Percentiles rank a stretch among this genome's conserved stretches.
phyloP scores from a whole-genome alignment of 2,113 vertebrate species.

The Ursus arctos region DNA sequence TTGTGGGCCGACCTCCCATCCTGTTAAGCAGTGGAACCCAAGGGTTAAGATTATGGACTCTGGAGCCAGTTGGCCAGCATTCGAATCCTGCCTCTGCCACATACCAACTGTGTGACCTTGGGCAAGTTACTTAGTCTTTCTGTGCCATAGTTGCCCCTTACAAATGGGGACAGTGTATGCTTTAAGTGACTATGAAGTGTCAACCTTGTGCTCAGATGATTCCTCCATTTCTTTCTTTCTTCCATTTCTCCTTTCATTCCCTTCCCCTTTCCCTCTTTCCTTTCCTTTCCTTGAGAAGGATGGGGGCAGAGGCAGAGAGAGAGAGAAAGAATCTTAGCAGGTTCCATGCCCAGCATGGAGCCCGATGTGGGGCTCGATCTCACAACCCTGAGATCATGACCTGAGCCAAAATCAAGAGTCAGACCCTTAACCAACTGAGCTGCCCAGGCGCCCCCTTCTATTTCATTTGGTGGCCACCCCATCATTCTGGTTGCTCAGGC shows the following conservation, averaged over 20 bases:
- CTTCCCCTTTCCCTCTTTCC: too few species aligned
- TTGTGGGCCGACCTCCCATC: not conserved
- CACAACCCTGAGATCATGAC: not conserved
- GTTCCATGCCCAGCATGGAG: not conserved
- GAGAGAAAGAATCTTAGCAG: not conserved
- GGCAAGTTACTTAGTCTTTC: not conserved
- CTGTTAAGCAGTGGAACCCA: not conserved
- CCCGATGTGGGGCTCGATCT: not conserved
- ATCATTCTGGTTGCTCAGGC: not conserved
- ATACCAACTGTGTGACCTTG: not conserved
- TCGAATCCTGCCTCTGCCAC: not conserved
- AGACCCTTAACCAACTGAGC: not conserved
- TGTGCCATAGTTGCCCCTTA: not conserved
- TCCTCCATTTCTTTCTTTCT: not conserved
- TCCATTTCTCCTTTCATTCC: too few species aligned
- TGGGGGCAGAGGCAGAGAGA: not conserved
- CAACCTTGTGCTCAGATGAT: not conserved
- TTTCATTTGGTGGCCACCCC: not conserved
- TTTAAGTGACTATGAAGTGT: not conserved
- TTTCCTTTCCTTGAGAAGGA: not conserved
- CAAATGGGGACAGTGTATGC: not conserved
- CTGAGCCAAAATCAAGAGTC: not conserved
- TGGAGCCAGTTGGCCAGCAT: not conserved
- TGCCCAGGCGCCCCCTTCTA: not conserved
- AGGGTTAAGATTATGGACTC: not conserved